Base-by-base conservation (phyloP, 1,140 invertebrate genomes). In the Bacillus rossius region DNA sequence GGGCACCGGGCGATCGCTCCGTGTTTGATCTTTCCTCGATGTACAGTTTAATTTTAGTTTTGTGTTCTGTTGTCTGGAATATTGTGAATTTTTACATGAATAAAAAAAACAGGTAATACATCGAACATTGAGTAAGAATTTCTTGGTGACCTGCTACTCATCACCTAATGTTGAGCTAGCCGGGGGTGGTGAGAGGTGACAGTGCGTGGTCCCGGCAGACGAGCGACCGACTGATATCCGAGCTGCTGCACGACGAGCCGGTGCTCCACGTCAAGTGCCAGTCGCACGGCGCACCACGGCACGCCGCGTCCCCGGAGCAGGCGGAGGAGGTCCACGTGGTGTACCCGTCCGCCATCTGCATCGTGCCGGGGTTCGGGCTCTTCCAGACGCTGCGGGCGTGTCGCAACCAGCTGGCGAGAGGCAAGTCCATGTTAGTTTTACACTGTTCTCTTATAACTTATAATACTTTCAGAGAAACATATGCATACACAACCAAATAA, bases 261-360 rank as follows among this genome's bases (percentile, higher is more conserved):
- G 87, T 97, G 10, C 69, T 85, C 23, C 83, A 80, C 59, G 79
- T 97, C 49, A 93, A 93, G 72, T 91, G 92, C 68, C 85, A 91
- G 57, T 91, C 89, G 8, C 81, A 75, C 57, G 82, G 76, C 59
- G 79, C 82, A 50, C 79, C 75, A 4, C 64, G 78, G 65, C 78
- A 81, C 60, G 66, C 78, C 40, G 77, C 81, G 50, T 76, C 79
- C 61, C 66, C 75, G 22, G 79, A 84, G 68, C 73, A 81, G 67
- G 73, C 78, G 14, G 94, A 97, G 78, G 93, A 97, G 75, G 69
- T 97, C 29, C 82, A 92, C 64, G 81, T 96, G 47, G 75, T 92
- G 1, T 96, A 92, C 71, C 77, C 80, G 60, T 82, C 75, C 48
- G 84, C 84, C 63, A 73, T 95, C 38, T 93, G 92, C 68, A 83